A percentile compares a stretch with the other conserved stretches of the same genome.
These are phyloP conservation scores for Petrocephalus sullivani DNA, from an alignment of 2,797 vertebrate genomes.

Conservation along the genomic window DNA sequence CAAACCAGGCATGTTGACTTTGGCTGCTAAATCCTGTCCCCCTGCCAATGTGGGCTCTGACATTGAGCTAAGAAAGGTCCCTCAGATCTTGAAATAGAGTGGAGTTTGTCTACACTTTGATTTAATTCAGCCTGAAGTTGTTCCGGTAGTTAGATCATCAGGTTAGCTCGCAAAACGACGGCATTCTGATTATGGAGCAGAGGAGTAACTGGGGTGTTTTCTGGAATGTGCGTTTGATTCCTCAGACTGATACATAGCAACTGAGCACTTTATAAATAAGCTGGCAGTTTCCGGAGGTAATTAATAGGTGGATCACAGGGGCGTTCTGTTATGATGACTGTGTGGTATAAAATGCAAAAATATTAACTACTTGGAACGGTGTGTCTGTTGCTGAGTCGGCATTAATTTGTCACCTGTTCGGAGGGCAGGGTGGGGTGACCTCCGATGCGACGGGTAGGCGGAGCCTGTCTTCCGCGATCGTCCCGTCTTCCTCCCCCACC, in stretches of 20 bases:
- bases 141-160: background rate
- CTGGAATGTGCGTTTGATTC: background rate
- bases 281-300: background rate
- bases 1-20: background rate
- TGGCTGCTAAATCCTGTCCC: background rate
- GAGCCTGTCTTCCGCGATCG: background rate
- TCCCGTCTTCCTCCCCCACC: background rate
- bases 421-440: background rate
- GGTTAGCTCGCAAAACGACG: background rate
- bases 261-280: background rate
- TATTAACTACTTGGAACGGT: background rate
- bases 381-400: background rate
- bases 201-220: background rate
- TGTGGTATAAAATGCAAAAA: background rate
- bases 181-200: background rate
- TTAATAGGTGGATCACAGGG: background rate
- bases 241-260: background rate
- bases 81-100: background rate
- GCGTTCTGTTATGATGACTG: background rate
- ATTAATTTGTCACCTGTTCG: background rate
- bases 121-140: background rate
- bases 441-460: background rate
- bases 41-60: background rate
- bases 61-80: background rate
- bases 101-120: background rate